Evolutionary conservation across 1,140 invertebrate genomes (phyloP).

Genomic region (Cotesia glomerata): DNA sequence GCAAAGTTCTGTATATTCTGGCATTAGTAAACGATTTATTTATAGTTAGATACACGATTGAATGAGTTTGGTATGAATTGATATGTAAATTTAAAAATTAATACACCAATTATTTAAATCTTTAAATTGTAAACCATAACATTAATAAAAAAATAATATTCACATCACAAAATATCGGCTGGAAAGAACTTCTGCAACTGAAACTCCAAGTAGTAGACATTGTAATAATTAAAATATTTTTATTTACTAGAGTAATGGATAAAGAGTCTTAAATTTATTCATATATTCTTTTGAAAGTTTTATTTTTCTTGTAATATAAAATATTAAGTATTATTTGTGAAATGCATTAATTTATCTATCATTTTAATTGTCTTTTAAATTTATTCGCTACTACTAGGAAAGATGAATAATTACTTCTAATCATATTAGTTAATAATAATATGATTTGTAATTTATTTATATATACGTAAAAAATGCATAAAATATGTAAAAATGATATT

Average conservation of each 20-base stretch:
- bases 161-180: too few relatives aligned
- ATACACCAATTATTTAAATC: conserved; percentile 13
- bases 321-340: conserved; percentile 55
- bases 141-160: not conserved
- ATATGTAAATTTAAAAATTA: conserved; percentile 20
- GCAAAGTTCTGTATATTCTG: conserved; percentile 24
- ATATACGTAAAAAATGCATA: too few relatives aligned
- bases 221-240: too few relatives aligned
- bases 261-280: not conserved
- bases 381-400: too few relatives aligned
- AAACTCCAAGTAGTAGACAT: too few relatives aligned
- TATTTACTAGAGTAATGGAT: conserved; percentile 7
- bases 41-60: conserved; percentile 27
- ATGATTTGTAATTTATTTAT: too few relatives aligned
- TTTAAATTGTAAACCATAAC: conserved; percentile 1
- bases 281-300: too few relatives aligned
- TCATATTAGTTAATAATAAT: too few relatives aligned
- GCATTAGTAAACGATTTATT: conserved; percentile 29
- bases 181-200: too few relatives aligned
- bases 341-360: conserved; percentile 28
- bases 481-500: too few relatives aligned
- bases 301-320: conserved; percentile 33
- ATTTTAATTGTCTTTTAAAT: conserved; percentile 40
- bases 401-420: too few relatives aligned
- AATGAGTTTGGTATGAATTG: conserved; percentile 26